Conservation (phyloP, 2,797 vertebrate species). For the Gallinago stenura region DNA sequence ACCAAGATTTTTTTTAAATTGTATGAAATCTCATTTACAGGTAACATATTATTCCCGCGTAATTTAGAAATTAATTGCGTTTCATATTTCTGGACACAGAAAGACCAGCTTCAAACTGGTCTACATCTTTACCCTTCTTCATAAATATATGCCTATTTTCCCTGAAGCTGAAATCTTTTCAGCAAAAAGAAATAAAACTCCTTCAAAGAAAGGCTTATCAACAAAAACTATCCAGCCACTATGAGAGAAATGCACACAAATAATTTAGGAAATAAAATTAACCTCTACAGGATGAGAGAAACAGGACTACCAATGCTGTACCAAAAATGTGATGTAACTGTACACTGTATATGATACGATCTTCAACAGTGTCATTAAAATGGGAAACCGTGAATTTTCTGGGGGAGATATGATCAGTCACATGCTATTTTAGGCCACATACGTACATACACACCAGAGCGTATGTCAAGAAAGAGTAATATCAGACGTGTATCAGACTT, state of each 20-base stretch:
- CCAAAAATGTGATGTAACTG: neutral
- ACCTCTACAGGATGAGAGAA: neutral
- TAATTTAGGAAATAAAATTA: neutral
- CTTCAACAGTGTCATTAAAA: neutral
- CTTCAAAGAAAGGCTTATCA: neutral
- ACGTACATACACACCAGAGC: neutral
- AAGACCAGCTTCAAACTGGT: neutral
- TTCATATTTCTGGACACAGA: neutral
- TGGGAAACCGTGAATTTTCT: neutral
- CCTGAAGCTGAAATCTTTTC: neutral
- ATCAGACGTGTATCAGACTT: neutral
- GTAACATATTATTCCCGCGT: neutral
- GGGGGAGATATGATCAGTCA: neutral
- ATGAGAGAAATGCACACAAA: neutral
- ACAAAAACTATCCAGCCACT: neutral
- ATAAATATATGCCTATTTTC: neutral
- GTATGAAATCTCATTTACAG: neutral
- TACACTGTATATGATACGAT: fast-evolving
- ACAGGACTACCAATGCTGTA: neutral
- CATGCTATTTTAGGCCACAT: neutral
- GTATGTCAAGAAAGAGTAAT: neutral
- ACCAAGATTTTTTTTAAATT: neutral
- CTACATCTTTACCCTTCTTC: neutral
- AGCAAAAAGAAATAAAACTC: neutral
- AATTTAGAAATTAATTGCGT: neutral